Evolutionary conservation across 1,140 invertebrate species (phyloP).

Genomic region (Elymnias hypermnestra): DNA sequence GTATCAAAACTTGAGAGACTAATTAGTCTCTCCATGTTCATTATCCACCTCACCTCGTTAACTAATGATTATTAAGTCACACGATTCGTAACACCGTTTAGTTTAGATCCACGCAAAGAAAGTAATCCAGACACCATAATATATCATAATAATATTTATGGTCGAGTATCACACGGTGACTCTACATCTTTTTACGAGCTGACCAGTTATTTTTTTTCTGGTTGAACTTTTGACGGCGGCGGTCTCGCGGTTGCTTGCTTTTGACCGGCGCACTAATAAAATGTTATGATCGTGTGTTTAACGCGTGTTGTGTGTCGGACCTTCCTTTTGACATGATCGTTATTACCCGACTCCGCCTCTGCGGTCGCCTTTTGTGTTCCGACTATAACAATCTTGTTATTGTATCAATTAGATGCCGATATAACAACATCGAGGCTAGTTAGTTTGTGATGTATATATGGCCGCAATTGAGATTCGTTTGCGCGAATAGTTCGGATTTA

Average conservation of each 20-base stretch:
- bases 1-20: slow-evolving; percentile 18
- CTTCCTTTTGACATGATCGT: slow-evolving; percentile 73
- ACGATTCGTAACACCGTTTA: background rate
- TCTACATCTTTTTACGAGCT: slow-evolving; percentile 69
- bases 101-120: background rate
- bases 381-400: slow-evolving; percentile 66
- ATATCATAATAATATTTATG: slow-evolving; percentile 11
- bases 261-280: slow-evolving; percentile 74
- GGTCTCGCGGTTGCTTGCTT: slow-evolving; percentile 69
- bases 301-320: slow-evolving; percentile 70
- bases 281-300: slow-evolving; percentile 76
- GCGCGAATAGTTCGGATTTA: slow-evolving; percentile 40
- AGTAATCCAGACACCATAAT: background rate
- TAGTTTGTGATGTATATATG: slow-evolving; percentile 17
- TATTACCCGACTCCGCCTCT: slow-evolving; percentile 64
- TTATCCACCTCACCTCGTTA: slow-evolving; percentile 11
- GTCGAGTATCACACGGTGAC: slow-evolving; percentile 41
- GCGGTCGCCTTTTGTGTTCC: slow-evolving; percentile 64
- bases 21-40: slow-evolving; percentile 17
- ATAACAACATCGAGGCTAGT: slow-evolving; percentile 51
- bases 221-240: slow-evolving; percentile 70
- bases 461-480: slow-evolving; percentile 32
- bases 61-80: slow-evolving; percentile 7
- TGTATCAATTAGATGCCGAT: slow-evolving; percentile 66
- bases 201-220: slow-evolving; percentile 69